A percentile compares a stretch with the other conserved stretches of the same genome.
phyloP scores from a whole-genome alignment of 2,113 vertebrate species.

The Ailuropoda melanoleuca region DNA sequence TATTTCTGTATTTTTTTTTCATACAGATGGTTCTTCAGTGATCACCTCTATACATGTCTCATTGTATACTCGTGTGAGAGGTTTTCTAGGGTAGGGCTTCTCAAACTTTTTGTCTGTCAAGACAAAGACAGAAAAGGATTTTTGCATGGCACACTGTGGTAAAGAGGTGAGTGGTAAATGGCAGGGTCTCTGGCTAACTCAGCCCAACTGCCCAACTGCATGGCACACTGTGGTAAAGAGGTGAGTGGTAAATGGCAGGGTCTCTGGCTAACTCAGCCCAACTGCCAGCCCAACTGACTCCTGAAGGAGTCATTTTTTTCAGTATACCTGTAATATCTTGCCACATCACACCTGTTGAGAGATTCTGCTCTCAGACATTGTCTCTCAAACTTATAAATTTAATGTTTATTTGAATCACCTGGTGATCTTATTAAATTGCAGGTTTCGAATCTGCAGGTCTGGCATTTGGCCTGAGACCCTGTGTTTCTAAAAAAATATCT shows the following conservation, averaged over 20 bases:
- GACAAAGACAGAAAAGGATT: not conserved
- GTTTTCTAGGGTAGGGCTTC: not conserved
- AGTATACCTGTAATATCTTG: not conserved
- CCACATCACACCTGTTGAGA: not conserved
- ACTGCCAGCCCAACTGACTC: too few species aligned
- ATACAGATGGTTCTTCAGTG: not conserved
- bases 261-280: not conserved
- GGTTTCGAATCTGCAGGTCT: not conserved
- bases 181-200: not conserved
- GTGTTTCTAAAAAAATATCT: not conserved
- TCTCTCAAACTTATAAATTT: not conserved
- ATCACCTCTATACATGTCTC: not conserved
- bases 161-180: not conserved
- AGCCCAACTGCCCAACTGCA: not conserved
- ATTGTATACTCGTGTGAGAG: not conserved
- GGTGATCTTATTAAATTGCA: not conserved
- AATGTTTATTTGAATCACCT: not conserved
- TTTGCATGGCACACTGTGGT: not conserved
- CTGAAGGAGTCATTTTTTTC: not conserved
- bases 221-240: not conserved
- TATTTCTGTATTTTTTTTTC: not conserved
- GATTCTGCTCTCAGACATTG: not conserved
- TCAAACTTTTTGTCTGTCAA: not conserved
- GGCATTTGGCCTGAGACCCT: not conserved
- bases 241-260: not conserved